Evolutionary conservation across 2,888 invertebrate genomes (phyloP), one percentile per base, ranked within the genome.

Genomic region (Nezara viridula): DNA sequence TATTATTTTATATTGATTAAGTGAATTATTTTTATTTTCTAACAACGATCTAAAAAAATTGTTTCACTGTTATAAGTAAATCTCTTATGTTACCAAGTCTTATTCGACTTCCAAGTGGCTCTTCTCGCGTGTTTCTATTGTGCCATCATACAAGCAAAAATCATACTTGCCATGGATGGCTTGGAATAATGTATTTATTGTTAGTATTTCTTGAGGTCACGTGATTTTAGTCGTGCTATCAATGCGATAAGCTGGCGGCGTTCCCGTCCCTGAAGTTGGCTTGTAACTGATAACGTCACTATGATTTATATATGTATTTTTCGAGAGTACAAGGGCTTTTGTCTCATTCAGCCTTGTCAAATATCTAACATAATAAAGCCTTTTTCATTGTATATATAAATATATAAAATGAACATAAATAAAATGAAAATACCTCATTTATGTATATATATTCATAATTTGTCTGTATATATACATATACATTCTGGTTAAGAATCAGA

Each of bases 261-360:
- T 73, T 73, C 37, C 66, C 37, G 66, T 32, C 37, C 60, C 21
- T 73, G 7, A 73, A 73, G 32, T 73, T 66, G 27, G 66, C 66
- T 19, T 5, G 21, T 73, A 19, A 37, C 66, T 73, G 60, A 60
- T 60, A 60, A 60, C 27, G 60, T 60, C 66, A 5, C 37, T 37
- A 73, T 73, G 66, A 73, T 73, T 73, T 73, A 73, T 73, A 73
- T 73, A 44, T 44, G 44, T 44, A 73, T 37, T 73, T 73, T 73
- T 73, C 66, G 9, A 27, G 60, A 60, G 27, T 27, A 12, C 60
- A 12, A 60, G 27, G 60, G 12, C 27, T 14, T 27, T 2, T 60
- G 60, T 27, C 66, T 16, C 16, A 7, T 9, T 60, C 60, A 27
- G 27, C 12, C 19, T 14, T 60, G 32, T 32, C 32, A 4, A 7